These are phyloP conservation scores for Amphimedon queenslandica DNA, from an alignment of 37 sponge, comb jelly and placozoan species.

Conservation along the genomic window DNA sequence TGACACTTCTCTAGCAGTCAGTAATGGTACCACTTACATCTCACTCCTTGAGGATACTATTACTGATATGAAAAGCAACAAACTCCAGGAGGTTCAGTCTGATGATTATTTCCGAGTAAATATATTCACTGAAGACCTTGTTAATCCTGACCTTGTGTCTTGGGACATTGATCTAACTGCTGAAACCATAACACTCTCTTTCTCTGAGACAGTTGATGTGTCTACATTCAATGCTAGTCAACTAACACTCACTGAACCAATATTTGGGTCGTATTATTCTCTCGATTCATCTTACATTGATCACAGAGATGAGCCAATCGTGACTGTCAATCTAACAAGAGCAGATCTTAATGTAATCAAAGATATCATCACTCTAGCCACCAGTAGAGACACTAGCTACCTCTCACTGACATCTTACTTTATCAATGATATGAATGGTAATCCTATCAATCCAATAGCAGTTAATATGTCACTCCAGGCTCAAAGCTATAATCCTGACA, in stretches of 20 bases:
- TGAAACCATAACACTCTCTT: conserved; percentile 64
- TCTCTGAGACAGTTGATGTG: conserved; percentile 83
- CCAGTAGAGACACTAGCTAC: conserved; percentile 35
- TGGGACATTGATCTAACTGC: conserved; percentile 81
- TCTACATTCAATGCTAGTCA: conserved; percentile 63
- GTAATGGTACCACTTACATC: conserved; percentile 57
- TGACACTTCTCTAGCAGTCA: conserved; percentile 51
- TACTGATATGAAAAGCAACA: conserved; percentile 65
- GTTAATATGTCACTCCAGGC: conserved; percentile 25
- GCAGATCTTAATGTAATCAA: conserved; percentile 79
- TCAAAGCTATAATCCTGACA: conserved; percentile 43
- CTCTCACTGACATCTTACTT: conserved; percentile 53
- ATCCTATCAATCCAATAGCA: conserved; percentile 35
- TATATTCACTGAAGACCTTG: conserved; percentile 40
- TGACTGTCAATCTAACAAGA: conserved; percentile 56
- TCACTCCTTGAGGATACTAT: conserved; percentile 24
- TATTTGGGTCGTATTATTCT: conserved; percentile 26
- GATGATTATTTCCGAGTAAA: conserved; percentile 26
- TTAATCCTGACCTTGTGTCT: conserved; percentile 34
- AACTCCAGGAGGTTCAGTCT: conserved; percentile 3
- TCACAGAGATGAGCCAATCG: conserved; percentile 74
- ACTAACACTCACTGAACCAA: conserved; percentile 48
- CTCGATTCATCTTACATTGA: conserved; percentile 46
- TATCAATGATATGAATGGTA: conserved; percentile 80
- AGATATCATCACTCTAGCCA: conserved; percentile 58